phyloP scores from a whole-genome alignment of 35 echinoderm and acorn worm species.

The Amphiura filiformis region DNA sequence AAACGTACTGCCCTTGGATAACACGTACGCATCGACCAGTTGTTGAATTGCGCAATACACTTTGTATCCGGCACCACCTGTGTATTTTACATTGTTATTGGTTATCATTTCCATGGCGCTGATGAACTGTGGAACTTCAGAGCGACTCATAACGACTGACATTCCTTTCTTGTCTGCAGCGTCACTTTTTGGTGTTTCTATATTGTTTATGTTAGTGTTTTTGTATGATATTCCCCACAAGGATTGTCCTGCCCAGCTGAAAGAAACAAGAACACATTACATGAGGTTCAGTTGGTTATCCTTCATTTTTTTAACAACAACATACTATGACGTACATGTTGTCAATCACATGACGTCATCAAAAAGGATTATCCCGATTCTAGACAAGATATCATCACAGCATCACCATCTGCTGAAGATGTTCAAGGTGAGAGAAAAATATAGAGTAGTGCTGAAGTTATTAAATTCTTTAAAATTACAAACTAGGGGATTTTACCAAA shows the following conservation, averaged over 20 bases:
- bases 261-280: too few relatives aligned
- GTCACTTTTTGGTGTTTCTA: neutral
- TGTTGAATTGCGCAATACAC: constrained; percentile 68
- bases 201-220: constrained; percentile 47
- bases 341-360: too few relatives aligned
- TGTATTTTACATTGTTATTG: constrained; percentile 36
- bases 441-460: too few relatives aligned
- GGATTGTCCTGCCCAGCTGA: constrained; percentile 52
- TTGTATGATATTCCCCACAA: constrained; percentile 76
- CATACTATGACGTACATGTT: too few relatives aligned
- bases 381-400: too few relatives aligned
- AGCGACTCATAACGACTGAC: constrained; percentile 47
- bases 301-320: too few relatives aligned
- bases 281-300: neutral
- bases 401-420: neutral
- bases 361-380: too few relatives aligned
- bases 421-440: neutral
- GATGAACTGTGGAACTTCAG: constrained; percentile 61
- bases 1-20: constrained; percentile 83
- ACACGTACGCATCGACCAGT: constrained; percentile 70
- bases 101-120: constrained; percentile 16
- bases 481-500: too few relatives aligned
- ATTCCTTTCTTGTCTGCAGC: constrained; percentile 11
- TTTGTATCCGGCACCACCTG: constrained; percentile 93
- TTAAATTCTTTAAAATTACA: too few relatives aligned